Percentiles rank a stretch among this genome's conserved stretches.
phyloP scores from a whole-genome alignment of 2,888 invertebrate genomes.

The Acrobasis consociella region DNA sequence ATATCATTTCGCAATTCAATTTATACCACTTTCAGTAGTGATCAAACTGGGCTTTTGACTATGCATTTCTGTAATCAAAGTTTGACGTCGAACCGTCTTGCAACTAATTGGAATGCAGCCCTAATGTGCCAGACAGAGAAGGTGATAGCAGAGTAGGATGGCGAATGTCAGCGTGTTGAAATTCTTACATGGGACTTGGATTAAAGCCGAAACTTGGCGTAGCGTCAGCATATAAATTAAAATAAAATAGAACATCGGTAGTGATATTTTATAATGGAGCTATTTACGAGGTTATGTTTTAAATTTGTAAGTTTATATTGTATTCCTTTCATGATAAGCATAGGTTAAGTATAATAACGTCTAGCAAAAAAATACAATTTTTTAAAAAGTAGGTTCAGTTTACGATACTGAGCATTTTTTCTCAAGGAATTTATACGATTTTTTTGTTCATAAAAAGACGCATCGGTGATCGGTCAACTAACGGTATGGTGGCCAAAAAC shows the following conservation, averaged over 20 bases:
- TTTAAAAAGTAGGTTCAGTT: too few relatives aligned
- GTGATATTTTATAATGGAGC: neutral
- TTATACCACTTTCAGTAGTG: conserved; percentile 1
- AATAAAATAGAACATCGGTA: neutral
- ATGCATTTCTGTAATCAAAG: conserved; percentile 5
- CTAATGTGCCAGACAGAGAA: conserved; percentile 39
- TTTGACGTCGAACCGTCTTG: conserved; percentile 9
- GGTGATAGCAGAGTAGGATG: conserved; percentile 42
- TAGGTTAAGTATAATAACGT: too few relatives aligned
- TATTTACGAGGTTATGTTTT: too few relatives aligned
- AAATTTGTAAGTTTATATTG: too few relatives aligned
- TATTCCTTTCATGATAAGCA: too few relatives aligned
- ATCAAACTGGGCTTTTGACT: neutral
- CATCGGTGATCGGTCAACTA: too few relatives aligned
- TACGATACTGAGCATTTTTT: too few relatives aligned
- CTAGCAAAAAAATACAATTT: too few relatives aligned
- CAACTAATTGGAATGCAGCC: conserved; percentile 30
- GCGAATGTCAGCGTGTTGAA: conserved; percentile 67
- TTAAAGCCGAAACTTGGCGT: conserved; percentile 68
- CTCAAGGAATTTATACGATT: too few relatives aligned
- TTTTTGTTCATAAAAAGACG: too few relatives aligned
- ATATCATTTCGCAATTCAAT: conserved; percentile 1
- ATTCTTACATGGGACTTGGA: conserved; percentile 74
- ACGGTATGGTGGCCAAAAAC: too few relatives aligned
- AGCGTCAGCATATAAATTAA: conserved; percentile 50